Evolutionary conservation across 1,140 invertebrate genomes (phyloP), one percentile per base, ranked within the genome.

Genomic region (Bombus picipes): DNA sequence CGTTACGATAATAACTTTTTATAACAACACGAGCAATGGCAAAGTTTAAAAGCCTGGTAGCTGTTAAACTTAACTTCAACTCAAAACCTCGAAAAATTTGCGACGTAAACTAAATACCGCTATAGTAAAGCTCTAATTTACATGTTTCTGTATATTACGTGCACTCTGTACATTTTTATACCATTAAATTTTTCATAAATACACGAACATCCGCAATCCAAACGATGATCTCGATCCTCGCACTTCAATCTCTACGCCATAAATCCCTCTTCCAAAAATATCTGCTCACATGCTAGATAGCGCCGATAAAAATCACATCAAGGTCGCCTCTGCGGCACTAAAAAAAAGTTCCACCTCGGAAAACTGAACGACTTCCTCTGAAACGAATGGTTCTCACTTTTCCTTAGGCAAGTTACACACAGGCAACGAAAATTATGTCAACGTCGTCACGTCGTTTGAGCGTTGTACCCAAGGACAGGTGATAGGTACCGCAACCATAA

Each of bases 371-470:
- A 59, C 32, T 59, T 10, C 25, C 59, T 62, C 28, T n/a, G 28
- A 62, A n/a, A 37, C 72, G 47, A 75, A 41, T 28, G 8, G 8
- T 4, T 13, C 4, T 12, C 18, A 0, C 34, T 25, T 57, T 53
- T 72, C 13, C 25, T 15, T 32, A 13, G 6, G 34, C 39, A 41
- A 72, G 39, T 25, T 18, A 41, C 4, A 39, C 72, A 71, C 65
- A 76, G 88, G 87, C 88, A 85, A 70, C 87, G 91, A 87, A 92
- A 94, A 92, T 90, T 94, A 91, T 94, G 93, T 93, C 93, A 93
- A 93, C 93, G 94, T 94, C 92, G 92, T 94, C 94, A 94, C 94
- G 92, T 94, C 83, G 91, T 94, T 94, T 82, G 83, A 80, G 53
- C 88, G 92, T 91, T 92, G 91, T 94, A 90, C 88, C 84, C 70